Percentiles rank a stretch among this genome's conserved stretches.
Evolutionary conservation across 2,797 vertebrate genomes (phyloP).

Genomic region (Epinephelus malabaricus): DNA sequence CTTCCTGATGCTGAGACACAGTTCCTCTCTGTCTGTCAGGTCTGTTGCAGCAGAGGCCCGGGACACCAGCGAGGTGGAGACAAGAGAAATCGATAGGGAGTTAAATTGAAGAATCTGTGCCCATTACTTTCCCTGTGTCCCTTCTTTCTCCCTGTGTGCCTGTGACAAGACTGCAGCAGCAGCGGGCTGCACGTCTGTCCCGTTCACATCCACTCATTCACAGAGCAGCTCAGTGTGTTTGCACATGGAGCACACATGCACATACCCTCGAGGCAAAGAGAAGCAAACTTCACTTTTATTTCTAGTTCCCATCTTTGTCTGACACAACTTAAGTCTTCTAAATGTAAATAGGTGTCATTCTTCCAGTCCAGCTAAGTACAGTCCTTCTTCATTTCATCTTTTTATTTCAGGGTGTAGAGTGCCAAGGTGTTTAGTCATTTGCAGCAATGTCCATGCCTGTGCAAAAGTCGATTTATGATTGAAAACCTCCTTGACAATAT

Average conservation of each 20-base stretch:
- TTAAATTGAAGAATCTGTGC: constrained; percentile 82
- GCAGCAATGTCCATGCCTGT: background rate
- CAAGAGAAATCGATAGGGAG: constrained; percentile 79
- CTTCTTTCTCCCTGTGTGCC: constrained; percentile 58
- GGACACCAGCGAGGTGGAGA: constrained; percentile 63
- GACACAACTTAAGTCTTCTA: background rate
- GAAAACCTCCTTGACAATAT: constrained; percentile 43
- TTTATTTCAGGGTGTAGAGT: background rate
- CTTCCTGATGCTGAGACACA: constrained; percentile 35
- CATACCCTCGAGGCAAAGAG: background rate
- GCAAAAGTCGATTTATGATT: constrained; percentile 36
- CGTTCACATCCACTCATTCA: constrained; percentile 40
- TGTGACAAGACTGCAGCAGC: constrained; percentile 52
- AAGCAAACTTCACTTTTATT: background rate
- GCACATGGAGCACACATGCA: constrained; percentile 19
- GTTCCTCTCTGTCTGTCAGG: constrained; percentile 57
- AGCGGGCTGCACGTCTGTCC: constrained; percentile 24
- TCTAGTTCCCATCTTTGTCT: constrained; percentile 3
- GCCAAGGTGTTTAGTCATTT: constrained; percentile 10
- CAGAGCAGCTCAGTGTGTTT: constrained; percentile 17
- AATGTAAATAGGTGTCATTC: constrained; percentile 12
- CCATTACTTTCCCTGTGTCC: constrained; percentile 80
- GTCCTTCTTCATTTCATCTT: background rate
- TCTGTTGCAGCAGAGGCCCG: constrained; percentile 46
- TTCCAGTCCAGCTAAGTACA: background rate